phyloP scores from a whole-genome alignment of 2,888 invertebrate genomes.

The Ochlodes sylvanus region DNA sequence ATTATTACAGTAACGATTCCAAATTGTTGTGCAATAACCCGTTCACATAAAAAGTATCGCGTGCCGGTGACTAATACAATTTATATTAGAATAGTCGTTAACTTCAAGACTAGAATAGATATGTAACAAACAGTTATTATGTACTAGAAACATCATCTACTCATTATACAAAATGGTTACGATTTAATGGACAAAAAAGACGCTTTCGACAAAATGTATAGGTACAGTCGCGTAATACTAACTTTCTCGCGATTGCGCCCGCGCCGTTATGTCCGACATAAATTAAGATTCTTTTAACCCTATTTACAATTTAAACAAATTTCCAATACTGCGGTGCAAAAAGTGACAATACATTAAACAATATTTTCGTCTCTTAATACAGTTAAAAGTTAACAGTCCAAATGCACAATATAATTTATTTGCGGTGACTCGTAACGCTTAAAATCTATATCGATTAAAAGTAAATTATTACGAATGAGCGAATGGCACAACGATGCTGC shows the following conservation, averaged over 20 bases:
- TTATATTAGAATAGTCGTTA: constrained; percentile 53
- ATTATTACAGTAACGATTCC: constrained; percentile 32
- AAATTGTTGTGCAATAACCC: constrained; percentile 72
- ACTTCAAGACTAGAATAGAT: constrained; percentile 69
- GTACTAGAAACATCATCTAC: constrained; percentile 41
- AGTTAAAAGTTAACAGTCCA: constrained; percentile 3
- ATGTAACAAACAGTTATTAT: constrained; percentile 42
- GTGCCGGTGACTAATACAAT: constrained; percentile 54
- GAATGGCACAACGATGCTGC: constrained; percentile 30
- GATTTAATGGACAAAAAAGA: constrained; percentile 15
- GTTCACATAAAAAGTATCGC: constrained; percentile 70
- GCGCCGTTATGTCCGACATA: constrained; percentile 10
- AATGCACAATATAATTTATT: constrained; percentile 2
- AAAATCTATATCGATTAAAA: constrained; percentile 8
- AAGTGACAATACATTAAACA: constrained; percentile 5
- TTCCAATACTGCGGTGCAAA: constrained; percentile 22
- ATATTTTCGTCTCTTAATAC: constrained; percentile 5
- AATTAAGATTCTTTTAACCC: constrained; percentile 8
- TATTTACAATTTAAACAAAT: constrained; percentile 1
- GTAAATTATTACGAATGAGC: constrained; percentile 28
- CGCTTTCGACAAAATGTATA: constrained; percentile 13
- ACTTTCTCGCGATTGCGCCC: constrained; percentile 21
- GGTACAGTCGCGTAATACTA: constrained; percentile 15
- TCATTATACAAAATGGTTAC: constrained; percentile 21
- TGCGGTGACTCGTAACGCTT: not conserved